Percentiles rank a stretch among this genome's conserved stretches.
Evolutionary conservation across 2,113 vertebrate genomes (phyloP).

Genomic region (Octodon degus): DNA sequence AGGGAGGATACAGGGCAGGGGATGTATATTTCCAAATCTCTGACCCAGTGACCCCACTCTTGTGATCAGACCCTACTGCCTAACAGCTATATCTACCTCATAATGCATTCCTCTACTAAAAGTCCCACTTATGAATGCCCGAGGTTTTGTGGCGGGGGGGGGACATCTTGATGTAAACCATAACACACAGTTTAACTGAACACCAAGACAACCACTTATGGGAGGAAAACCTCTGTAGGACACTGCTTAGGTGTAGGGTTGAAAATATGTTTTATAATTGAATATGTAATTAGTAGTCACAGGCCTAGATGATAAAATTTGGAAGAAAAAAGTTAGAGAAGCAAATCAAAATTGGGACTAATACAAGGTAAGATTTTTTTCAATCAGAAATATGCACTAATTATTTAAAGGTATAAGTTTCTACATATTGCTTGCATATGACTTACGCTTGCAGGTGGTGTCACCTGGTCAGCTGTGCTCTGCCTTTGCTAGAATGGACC

Average conservation of each 20-base stretch:
- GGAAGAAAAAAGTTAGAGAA: not conserved
- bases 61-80: not conserved
- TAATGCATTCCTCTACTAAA: not conserved
- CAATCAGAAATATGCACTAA: too few relatives aligned
- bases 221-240: not conserved
- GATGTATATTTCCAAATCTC: not conserved
- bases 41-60: not conserved
- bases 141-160: not conserved
- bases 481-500: too few relatives aligned
- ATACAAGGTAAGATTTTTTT: not conserved
- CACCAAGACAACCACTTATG: fast-evolving
- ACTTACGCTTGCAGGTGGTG: fast-evolving
- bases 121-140: not conserved
- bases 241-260: fast-evolving
- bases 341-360: not conserved
- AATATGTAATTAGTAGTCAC: not conserved
- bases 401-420: not conserved
- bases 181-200: not conserved
- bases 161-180: not conserved
- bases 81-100: not conserved
- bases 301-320: not conserved
- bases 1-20: not conserved
- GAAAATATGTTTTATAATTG: fast-evolving
- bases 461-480: fast-evolving
- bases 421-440: fast-evolving